Percentiles rank a stretch among this genome's conserved stretches.
Conservation (phyloP, 2,113 vertebrate species). For the Ploceus nigricollis region DNA sequence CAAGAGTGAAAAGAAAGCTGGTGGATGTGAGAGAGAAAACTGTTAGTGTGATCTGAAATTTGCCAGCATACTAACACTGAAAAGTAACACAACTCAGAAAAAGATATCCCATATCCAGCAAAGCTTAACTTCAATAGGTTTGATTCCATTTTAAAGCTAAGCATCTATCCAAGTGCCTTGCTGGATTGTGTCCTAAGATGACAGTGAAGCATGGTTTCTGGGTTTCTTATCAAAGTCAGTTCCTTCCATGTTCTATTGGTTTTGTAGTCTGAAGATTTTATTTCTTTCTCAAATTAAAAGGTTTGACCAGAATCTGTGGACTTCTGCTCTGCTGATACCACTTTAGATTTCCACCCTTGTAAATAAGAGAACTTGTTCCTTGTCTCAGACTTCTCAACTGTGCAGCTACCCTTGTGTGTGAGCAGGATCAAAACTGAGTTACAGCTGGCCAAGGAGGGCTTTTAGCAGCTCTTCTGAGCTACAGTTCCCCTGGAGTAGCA, state of each 20-base stretch:
- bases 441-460: background rate
- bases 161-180: conserved; percentile 42
- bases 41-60: conserved; percentile 10
- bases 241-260: background rate
- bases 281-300: background rate
- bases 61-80: background rate
- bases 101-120: conserved; percentile 41
- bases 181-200: conserved; percentile 23
- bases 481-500: background rate
- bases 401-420: background rate
- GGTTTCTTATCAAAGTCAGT: background rate
- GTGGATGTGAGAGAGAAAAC: conserved; percentile 6
- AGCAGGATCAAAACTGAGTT: background rate
- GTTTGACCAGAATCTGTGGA: background rate
- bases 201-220: background rate
- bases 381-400: background rate
- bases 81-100: background rate
- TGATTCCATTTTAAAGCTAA: conserved; percentile 35
- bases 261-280: background rate
- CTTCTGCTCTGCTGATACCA: background rate
- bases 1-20: conserved; percentile 20
- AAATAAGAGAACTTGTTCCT: background rate
- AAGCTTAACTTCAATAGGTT: conserved; percentile 19
- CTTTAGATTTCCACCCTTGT: background rate
- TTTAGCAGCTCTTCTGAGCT: background rate